Percentiles rank a stretch among this genome's conserved stretches.
Conservation (phyloP, 92 coral and sea anemone genomes). For the Siderastrea radians region DNA sequence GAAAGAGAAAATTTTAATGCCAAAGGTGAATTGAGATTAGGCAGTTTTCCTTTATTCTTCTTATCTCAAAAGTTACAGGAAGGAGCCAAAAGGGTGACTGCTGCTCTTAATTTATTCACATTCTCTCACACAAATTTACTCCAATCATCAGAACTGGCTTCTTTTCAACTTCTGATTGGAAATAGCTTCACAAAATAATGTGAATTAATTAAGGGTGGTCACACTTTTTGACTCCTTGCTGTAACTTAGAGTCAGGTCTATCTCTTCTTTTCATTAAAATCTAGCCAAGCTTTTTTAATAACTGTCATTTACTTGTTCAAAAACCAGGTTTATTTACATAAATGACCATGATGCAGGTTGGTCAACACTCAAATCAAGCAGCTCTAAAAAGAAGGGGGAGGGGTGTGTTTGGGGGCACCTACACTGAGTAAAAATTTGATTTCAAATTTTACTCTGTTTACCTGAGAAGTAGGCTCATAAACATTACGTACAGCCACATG, state of each 20-base stretch:
- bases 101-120: constrained; percentile 23
- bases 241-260: constrained; percentile 21
- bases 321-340: constrained; percentile 25
- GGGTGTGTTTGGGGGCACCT: constrained; percentile 26
- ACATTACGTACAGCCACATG: constrained; percentile 53
- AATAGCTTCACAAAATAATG: constrained; percentile 13
- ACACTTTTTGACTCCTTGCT: constrained; percentile 16
- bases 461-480: constrained; percentile 47
- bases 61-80: constrained; percentile 17
- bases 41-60: constrained; percentile 14
- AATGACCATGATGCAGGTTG: not conserved
- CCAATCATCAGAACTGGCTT: constrained; percentile 26
- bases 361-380: constrained; percentile 20
- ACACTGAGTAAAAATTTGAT: constrained; percentile 4
- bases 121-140: constrained; percentile 11
- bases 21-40: constrained; percentile 3
- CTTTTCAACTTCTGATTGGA: constrained; percentile 14
- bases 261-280: constrained; percentile 4
- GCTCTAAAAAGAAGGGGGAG: constrained; percentile 17
- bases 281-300: constrained; percentile 23
- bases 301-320: not conserved
- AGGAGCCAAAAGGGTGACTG: constrained; percentile 18
- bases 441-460: constrained; percentile 29
- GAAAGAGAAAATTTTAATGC: constrained; percentile 11
- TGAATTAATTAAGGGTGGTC: constrained; percentile 7